Base-by-base conservation (phyloP, 2,888 invertebrate genomes). In the Tachina lurida region DNA sequence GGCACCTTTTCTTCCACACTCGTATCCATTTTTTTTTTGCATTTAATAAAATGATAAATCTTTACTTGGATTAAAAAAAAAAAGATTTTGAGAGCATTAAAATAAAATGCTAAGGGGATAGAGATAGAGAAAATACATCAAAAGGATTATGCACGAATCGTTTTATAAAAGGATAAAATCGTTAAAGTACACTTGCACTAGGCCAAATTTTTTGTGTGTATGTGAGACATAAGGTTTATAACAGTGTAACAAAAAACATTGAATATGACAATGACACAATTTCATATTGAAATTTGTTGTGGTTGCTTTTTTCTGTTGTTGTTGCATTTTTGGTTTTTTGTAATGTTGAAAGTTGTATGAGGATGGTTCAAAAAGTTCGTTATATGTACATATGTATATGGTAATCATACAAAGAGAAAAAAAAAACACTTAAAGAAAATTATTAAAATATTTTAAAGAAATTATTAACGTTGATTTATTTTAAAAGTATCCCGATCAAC, bases 241-340 rank as follows among this genome's bases (percentile, higher is more conserved):
- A 60, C 60, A 43, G 74, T 74, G 63, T n/a, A 49, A 62, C n/a
- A 49, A 31, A 70, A 49, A 54, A 54, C 17, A 10, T 65, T 45
- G 60, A 31, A 13, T 63, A 86, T 86, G 83, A 80, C 83, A 86
- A 86, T 86, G 86, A 86, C 86, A 86, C 86, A 86, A 86, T 86
- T 86, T 86, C 63, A 60, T 65, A 79, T 60, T 63, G 65, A 71
- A 73, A 78, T 71, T 70, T 65, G 70, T 63, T 71, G 22, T 19
- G 15, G 15, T 45, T 31, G 0, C 7, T 76, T 67, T 49, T 31
- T 31, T n/a, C 3, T 13, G 12, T 22, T 12, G 10, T 4, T 15
- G 10, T 65, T 79, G 31, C 43, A 31, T 39, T 45, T 58, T 63
- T 49, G 41, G 52, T 62, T 71, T 62, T 58, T 74, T 73, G 10